phyloP scores from a whole-genome alignment of 2,888 invertebrate species.

The Chrysolina haemoptera region DNA sequence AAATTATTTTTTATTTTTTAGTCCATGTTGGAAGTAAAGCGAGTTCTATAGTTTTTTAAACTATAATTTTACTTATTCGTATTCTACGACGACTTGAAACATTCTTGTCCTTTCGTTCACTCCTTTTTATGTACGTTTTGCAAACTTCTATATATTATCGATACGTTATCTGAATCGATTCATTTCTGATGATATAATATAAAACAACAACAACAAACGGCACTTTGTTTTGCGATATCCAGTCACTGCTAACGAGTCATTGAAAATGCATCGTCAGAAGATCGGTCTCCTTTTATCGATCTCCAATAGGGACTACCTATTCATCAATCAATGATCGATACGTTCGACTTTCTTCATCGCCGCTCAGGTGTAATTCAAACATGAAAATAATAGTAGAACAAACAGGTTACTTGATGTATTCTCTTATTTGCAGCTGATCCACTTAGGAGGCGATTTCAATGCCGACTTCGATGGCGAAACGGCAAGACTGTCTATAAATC shows the following conservation, averaged over 20 bases:
- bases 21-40: no score
- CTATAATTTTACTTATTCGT: no score
- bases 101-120: no score
- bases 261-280: not conserved
- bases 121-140: no score
- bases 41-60: no score
- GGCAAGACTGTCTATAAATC: constrained; percentile 81
- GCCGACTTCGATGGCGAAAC: constrained; percentile 79
- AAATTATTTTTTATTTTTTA: no score
- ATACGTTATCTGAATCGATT: not conserved
- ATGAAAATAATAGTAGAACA: constrained; percentile 29
- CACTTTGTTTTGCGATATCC: not conserved
- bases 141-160: no score
- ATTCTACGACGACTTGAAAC: no score
- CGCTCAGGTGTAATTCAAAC: constrained; percentile 23
- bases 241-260: constrained; percentile 8
- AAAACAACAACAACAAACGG: not conserved
- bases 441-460: constrained; percentile 78
- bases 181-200: not conserved
- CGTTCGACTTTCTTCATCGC: constrained; percentile 6
- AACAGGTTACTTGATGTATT: constrained; percentile 35
- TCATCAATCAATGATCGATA: constrained; percentile 6
- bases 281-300: constrained; percentile 12
- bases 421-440: constrained; percentile 73
- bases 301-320: not conserved